phyloP scores from a whole-genome alignment of 92 coral and sea anemone genomes.

The Siderastrea siderea region DNA sequence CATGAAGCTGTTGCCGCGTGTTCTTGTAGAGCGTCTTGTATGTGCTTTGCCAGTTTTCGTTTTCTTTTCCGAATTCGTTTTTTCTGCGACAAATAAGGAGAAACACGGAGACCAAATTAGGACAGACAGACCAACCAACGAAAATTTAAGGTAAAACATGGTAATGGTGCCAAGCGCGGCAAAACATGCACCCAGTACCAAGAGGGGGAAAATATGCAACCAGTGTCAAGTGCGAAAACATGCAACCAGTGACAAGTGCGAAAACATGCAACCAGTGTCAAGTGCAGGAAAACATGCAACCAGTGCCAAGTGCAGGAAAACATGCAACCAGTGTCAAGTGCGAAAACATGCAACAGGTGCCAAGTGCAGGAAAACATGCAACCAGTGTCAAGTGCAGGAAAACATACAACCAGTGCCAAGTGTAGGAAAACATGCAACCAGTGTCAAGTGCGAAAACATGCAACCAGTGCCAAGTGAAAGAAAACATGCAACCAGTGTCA shows the following conservation, averaged over 20 bases:
- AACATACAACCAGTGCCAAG: neutral
- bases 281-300: constrained; percentile 12
- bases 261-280: neutral
- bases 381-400: neutral
- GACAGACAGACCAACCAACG: neutral
- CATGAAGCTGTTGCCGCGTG: constrained; percentile 1
- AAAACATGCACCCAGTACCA: neutral
- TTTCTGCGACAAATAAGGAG: constrained; percentile 45
- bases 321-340: neutral
- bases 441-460: neutral
- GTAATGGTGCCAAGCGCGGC: neutral
- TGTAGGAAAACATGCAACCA: neutral
- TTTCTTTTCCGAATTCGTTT: constrained; percentile 80
- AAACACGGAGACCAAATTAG: neutral
- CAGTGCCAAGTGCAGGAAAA: neutral
- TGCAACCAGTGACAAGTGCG: too few relatives aligned
- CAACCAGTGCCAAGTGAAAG: neutral
- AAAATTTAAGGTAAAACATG: neutral
- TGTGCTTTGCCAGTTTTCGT: constrained; percentile 73
- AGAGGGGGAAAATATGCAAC: neutral
- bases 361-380: neutral
- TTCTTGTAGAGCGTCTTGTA: constrained; percentile 54
- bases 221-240: neutral
- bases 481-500: constrained; percentile 14
- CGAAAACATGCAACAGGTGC: neutral